phyloP scores from a whole-genome alignment of 2,113 vertebrate species.

The Microcebus griseorufus region DNA sequence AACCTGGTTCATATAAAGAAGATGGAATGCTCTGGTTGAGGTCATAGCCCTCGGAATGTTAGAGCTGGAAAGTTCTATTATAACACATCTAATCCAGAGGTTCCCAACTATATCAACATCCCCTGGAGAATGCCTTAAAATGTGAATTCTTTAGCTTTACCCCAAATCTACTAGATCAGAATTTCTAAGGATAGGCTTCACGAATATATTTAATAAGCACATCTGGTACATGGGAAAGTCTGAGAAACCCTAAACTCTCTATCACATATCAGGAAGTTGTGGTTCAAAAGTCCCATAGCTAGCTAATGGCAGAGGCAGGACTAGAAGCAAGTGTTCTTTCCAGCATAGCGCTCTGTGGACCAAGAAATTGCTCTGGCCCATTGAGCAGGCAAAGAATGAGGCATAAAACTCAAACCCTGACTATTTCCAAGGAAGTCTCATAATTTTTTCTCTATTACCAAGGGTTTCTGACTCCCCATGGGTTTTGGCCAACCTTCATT shows the following conservation, averaged over 20 bases:
- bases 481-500: background rate
- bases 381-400: background rate
- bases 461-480: background rate
- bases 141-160: background rate
- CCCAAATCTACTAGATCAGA: background rate
- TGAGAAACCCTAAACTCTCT: constrained; percentile 1
- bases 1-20: background rate
- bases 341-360: background rate
- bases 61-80: background rate
- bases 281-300: background rate
- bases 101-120: background rate
- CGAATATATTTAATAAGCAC: background rate
- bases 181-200: background rate
- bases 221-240: background rate
- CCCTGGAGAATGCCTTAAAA: constrained; percentile 4
- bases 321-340: background rate
- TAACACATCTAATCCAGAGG: background rate
- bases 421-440: background rate
- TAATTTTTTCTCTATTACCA: background rate
- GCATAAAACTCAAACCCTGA: background rate
- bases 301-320: background rate
- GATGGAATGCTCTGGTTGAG: background rate
- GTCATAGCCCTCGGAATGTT: constrained; percentile 19
- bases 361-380: background rate
- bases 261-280: background rate